Evolutionary conservation across 2,113 vertebrate species (phyloP), one percentile per base, ranked within the genome.

Genomic region (Seriola rivoliana): DNA sequence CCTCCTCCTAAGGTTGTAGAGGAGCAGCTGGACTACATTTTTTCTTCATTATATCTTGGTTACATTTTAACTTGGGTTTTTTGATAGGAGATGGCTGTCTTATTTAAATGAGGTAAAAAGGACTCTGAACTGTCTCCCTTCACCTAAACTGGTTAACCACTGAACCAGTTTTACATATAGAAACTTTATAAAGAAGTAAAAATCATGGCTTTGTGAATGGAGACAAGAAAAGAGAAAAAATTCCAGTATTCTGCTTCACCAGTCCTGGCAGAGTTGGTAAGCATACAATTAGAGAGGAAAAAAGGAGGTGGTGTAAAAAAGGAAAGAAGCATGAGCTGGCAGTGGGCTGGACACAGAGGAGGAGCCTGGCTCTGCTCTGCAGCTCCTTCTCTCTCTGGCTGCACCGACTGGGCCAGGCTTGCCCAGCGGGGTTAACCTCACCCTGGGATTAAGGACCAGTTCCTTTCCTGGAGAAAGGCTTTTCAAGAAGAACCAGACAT

Each of bases 271-370:
- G 81, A 81, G 75, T n/a, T 40, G 16, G 36, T 64, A 29, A 85
- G 79, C 29, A 85, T 85, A 89, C 58, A 84, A 85, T 91, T 89
- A 79, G 40, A 87, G 85, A 64, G 48, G 75, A 32, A 71, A 87
- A 78, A 63, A 75, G 67, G 50, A 77, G 77, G 57, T 38, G 70
- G 55, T 60, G 67, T 38, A 80, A 62, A 82, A 74, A 57, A 71
- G 59, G 32, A 83, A 80, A 80, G 66, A 76, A 82, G 80, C 68
- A 77, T 32, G 78, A 90, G 65, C 72, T 59, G 16, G 83, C 82
- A 89, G 81, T 46, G 66, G 74, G 70, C 44, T 72, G 78, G 58
- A 78, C 52, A 8, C 42, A 48, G 25, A 75, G 73, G 78, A 76
- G 78, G 69, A 84, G 84, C 44, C 60, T 73, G 62, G 34, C 58